Percentiles rank a stretch among this genome's conserved stretches.
Conservation (phyloP, 1,140 invertebrate genomes). For the Arion vulgaris region DNA sequence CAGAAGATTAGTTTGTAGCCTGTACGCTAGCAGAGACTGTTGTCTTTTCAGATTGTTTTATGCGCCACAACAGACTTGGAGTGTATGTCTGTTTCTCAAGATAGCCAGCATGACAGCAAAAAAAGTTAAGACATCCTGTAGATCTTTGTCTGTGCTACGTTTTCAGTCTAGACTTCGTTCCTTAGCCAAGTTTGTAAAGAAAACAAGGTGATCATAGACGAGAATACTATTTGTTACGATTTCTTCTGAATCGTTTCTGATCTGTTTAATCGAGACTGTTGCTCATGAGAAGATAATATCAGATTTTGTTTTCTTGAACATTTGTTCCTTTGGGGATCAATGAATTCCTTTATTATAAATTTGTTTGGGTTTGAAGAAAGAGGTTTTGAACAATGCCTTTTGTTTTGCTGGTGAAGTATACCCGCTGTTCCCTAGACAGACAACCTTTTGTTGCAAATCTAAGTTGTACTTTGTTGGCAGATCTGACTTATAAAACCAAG, state of each 20-base stretch:
- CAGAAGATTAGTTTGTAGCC: background rate
- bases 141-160: background rate
- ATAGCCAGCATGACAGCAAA: background rate
- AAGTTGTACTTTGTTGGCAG: too few relatives aligned
- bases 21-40: background rate
- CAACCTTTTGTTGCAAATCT: too few relatives aligned
- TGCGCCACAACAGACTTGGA: background rate
- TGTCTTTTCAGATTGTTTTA: constrained; percentile 9
- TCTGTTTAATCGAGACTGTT: background rate
- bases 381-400: too few relatives aligned
- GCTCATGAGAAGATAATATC: background rate
- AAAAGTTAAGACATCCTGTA: background rate
- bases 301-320: background rate
- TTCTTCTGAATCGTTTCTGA: background rate
- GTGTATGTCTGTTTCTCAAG: background rate
- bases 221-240: background rate
- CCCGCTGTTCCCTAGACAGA: too few relatives aligned
- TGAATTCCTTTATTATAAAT: too few relatives aligned
- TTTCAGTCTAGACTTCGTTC: background rate
- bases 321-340: too few relatives aligned
- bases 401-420: too few relatives aligned
- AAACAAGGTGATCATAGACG: background rate
- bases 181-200: background rate
- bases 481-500: too few relatives aligned
- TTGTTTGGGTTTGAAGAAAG: too few relatives aligned